phyloP scores from a whole-genome alignment of 2,888 invertebrate genomes.

The Ormyrus labotus region DNA sequence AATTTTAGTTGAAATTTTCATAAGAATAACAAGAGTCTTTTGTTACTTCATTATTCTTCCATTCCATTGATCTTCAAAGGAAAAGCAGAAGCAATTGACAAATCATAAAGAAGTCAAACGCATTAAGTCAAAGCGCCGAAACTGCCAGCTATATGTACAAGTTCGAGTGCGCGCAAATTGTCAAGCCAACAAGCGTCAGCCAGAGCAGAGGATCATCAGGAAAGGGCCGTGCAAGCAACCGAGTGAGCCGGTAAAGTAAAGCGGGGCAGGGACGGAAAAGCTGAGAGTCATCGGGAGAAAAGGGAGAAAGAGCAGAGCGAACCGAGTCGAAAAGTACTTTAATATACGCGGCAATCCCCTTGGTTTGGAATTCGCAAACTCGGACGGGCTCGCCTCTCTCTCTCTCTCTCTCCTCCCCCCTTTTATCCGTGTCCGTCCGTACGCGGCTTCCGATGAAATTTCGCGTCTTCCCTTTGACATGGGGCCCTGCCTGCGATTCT shows the following conservation, averaged over 20 bases:
- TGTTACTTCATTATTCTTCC: too few species aligned
- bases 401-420: constrained; percentile 54
- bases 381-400: constrained; percentile 64
- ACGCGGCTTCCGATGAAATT: constrained; percentile 71
- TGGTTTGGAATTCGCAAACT: constrained; percentile 70
- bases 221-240: constrained; percentile 29
- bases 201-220: neutral
- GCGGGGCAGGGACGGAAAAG: constrained; percentile 49
- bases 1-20: too few species aligned
- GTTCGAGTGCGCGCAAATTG: constrained; percentile 16
- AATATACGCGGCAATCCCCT: constrained; percentile 72
- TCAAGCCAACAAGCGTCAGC: neutral
- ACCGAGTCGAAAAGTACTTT: constrained; percentile 71
- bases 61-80: too few species aligned
- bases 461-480: constrained; percentile 70
- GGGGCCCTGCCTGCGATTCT: constrained; percentile 61
- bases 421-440: neutral
- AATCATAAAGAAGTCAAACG: too few species aligned
- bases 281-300: constrained; percentile 59
- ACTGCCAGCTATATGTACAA: neutral
- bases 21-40: too few species aligned
- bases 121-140: too few species aligned
- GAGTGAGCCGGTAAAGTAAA: constrained; percentile 41
- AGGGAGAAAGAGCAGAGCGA: constrained; percentile 58
- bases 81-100: too few species aligned